phyloP scores from a whole-genome alignment of 2,888 invertebrate genomes.

The Drosophila subsilvestris region DNA sequence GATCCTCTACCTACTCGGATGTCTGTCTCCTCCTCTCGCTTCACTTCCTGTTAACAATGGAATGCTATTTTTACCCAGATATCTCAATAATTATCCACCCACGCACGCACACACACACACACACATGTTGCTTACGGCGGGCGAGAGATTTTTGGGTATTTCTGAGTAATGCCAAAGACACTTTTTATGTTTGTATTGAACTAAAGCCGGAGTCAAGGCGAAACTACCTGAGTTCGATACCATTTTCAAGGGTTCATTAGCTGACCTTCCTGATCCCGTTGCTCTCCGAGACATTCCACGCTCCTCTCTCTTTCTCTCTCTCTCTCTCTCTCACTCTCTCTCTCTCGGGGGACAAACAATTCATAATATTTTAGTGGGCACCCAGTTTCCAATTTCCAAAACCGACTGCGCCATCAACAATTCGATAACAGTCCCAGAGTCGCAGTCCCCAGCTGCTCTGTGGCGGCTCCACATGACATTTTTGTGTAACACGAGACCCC shows the following conservation, averaged over 20 bases:
- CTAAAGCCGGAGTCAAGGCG: slow-evolving; percentile 69
- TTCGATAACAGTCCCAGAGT: slow-evolving; percentile 46
- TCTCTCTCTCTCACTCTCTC: not conserved
- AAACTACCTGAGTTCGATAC: slow-evolving; percentile 66
- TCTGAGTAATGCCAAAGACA: slow-evolving; percentile 39
- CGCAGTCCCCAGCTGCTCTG: slow-evolving; percentile 41
- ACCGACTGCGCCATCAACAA: slow-evolving; percentile 49
- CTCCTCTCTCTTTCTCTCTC: not conserved
- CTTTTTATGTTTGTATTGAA: slow-evolving; percentile 22
- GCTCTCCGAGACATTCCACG: slow-evolving; percentile 8
- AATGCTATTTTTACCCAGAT: slow-evolving; percentile 62
- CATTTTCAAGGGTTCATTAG: slow-evolving; percentile 42
- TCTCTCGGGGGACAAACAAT: not conserved
- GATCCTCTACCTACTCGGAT: slow-evolving; percentile 30
- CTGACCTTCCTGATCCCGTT: slow-evolving; percentile 54
- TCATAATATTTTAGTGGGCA: slow-evolving; percentile 26
- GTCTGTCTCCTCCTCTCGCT: slow-evolving; percentile 45
- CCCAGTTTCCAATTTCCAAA: slow-evolving; percentile 58
- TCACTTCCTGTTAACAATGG: slow-evolving; percentile 61
- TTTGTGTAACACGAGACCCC: slow-evolving; percentile 57
- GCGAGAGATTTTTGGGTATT: slow-evolving; percentile 15
- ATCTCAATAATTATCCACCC: slow-evolving; percentile 55
- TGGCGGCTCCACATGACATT: slow-evolving; percentile 60
- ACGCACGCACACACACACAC: slow-evolving; percentile 27
- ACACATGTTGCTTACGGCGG: not conserved